These are phyloP conservation scores for Heloderma charlesbogerti DNA, from an alignment of 2,113 vertebrate species.

Conservation along the genomic window DNA sequence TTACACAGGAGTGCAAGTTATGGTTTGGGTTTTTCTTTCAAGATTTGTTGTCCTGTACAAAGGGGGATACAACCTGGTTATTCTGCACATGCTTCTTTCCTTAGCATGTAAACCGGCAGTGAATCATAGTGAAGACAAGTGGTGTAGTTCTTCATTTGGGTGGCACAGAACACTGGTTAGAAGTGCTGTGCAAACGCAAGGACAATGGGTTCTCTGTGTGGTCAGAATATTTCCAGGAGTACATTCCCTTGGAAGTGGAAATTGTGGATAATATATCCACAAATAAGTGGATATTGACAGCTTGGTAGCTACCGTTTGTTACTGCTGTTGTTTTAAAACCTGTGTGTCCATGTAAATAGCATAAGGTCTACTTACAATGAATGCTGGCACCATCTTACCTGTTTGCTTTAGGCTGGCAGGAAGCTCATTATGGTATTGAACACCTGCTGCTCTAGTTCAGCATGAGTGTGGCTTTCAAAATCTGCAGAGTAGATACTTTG, in stretches of 20 bases:
- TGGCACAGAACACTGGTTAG: background rate
- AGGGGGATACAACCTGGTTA: background rate
- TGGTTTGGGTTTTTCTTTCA: background rate
- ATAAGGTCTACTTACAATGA: background rate
- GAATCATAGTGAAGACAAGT: background rate
- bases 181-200: background rate
- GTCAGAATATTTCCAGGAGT: background rate
- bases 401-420: background rate
- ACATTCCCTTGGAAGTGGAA: background rate
- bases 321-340: background rate
- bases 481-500: background rate
- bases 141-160: background rate
- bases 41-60: background rate
- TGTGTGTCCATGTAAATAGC: background rate
- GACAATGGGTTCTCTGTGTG: background rate
- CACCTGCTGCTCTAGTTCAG: background rate
- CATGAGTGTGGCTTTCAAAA: background rate
- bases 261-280: too few relatives aligned
- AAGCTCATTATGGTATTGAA: slow-evolving; percentile 6
- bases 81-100: background rate
- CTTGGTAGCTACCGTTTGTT: background rate
- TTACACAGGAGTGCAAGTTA: background rate
- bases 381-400: background rate
- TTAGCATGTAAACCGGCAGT: background rate
- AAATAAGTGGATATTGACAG: background rate